phyloP scores from a whole-genome alignment of 1,140 invertebrate genomes.

The Drosophila yakuba region DNA sequence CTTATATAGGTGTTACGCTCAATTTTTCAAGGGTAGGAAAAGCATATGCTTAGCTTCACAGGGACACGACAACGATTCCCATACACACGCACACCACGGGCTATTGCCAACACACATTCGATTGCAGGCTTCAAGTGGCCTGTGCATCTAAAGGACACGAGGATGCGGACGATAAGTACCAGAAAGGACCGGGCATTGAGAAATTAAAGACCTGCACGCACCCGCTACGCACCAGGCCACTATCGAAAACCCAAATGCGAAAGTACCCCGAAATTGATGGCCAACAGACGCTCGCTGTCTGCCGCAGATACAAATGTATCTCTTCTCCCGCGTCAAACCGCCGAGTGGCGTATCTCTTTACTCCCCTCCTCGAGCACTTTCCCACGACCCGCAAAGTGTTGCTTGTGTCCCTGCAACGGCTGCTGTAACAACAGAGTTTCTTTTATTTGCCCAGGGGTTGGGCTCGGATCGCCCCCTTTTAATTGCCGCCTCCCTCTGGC shows the following conservation, averaged over 20 bases:
- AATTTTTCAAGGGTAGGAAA: conserved; percentile 24
- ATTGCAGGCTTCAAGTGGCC: conserved; percentile 73
- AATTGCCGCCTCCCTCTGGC: conserved; percentile 73
- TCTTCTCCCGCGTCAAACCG: conserved; percentile 67
- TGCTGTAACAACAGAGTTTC: conserved; percentile 58
- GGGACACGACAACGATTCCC: conserved; percentile 40
- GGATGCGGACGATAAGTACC: conserved; percentile 61
- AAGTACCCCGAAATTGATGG: conserved; percentile 73
- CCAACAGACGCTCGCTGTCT: conserved; percentile 76
- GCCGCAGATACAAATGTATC: conserved; percentile 78
- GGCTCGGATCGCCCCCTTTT: conserved; percentile 60
- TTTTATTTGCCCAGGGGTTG: conserved; percentile 14
- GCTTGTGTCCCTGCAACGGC: conserved; percentile 50
- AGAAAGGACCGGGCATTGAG: conserved; percentile 58
- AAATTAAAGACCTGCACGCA: conserved; percentile 77
- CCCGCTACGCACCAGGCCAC: conserved; percentile 10
- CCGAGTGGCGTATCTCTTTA: conserved; percentile 57
- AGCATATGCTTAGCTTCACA: conserved; percentile 79
- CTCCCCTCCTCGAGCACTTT: conserved; percentile 41
- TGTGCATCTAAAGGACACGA: conserved; percentile 16
- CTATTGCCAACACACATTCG: conserved; percentile 59
- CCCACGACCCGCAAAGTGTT: conserved; percentile 71
- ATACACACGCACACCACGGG: conserved; percentile 56
- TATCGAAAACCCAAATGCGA: not conserved
- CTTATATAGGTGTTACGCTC: not conserved